Conservation (phyloP, 2,113 vertebrate species). For the Pyxicephalus adspersus region DNA sequence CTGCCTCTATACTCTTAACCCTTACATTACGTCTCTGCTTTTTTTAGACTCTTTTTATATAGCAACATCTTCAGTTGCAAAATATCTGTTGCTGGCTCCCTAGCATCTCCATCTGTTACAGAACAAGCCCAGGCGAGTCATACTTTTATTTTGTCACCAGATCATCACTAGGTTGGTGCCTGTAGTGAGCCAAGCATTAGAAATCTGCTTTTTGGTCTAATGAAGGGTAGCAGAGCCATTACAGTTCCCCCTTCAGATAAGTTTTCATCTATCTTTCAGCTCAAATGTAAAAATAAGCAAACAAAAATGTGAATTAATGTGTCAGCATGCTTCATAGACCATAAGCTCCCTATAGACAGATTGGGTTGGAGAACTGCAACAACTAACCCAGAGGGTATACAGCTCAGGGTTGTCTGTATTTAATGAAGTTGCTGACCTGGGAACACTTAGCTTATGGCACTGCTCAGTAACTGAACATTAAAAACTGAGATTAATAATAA, state of each 20-base stretch:
- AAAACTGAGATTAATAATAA: slow-evolving; percentile 69
- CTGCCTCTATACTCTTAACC: slow-evolving; percentile 27
- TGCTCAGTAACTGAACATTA: slow-evolving; percentile 60
- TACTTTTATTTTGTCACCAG: slow-evolving; percentile 16
- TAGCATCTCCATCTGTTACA: slow-evolving; percentile 10
- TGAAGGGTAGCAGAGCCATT: slow-evolving; percentile 61
- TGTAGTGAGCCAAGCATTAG: slow-evolving; percentile 35
- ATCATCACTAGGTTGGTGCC: slow-evolving; percentile 5
- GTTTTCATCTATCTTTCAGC: slow-evolving; percentile 46
- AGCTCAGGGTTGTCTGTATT: slow-evolving; percentile 61
- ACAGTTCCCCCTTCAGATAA: slow-evolving; percentile 35
- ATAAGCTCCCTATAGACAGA: slow-evolving; percentile 61
- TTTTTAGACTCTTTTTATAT: not conserved
- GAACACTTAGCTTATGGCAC: slow-evolving; percentile 63
- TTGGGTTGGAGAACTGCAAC: slow-evolving; percentile 61
- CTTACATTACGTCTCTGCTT: not conserved
- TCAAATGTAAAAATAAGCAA: slow-evolving; percentile 52
- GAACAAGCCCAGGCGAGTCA: slow-evolving; percentile 15
- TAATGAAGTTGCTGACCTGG: slow-evolving; percentile 68
- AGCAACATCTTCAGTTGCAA: slow-evolving; percentile 4
- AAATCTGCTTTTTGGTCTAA: slow-evolving; percentile 47
- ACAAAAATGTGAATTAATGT: slow-evolving; percentile 49
- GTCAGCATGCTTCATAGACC: slow-evolving; percentile 61
- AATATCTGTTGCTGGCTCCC: not conserved
- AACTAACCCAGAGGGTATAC: slow-evolving; percentile 60